Evolutionary conservation across 1,140 invertebrate genomes (phyloP), one percentile per base, ranked within the genome.

Genomic region (Belonocnema kinseyi): DNA sequence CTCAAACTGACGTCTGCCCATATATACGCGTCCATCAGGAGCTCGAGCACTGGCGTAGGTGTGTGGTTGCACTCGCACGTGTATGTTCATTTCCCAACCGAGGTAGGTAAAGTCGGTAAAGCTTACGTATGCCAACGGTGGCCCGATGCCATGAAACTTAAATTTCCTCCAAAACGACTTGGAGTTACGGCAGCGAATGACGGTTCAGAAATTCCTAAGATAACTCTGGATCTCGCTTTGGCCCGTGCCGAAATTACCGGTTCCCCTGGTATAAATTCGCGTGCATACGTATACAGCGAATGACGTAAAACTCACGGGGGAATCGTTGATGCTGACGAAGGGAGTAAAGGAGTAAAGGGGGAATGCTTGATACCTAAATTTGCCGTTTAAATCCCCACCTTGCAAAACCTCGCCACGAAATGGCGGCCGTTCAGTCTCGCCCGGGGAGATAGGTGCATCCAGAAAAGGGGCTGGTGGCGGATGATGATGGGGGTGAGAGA

Each of bases 201-300:
- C 85, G 86, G 77, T 87, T 87, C 82, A 83, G 85, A 88, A 88
- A 89, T 89, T 88, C 81, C 82, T 86, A 85, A 87, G 82, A 86
- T 83, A 82, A 80, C 81, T 78, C 74, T 76, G 61, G 74, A 73
- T 66, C 52, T 50, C 46, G 12, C 40, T 80, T 46, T 83, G 81
- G 80, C 83, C 82, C 85, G 79, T 85, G 83, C 75, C 77, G 81
- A 80, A 88, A 88, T 90, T 89, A 87, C 87, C 82, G 82, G 80
- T 84, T 85, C 81, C 78, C 81, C 83, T 72, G 79, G 78, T 76
- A 85, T 87, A 88, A 88, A 88, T 82, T 85, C 83, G 80, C 85
- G 80, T 83, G 82, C 80, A 80, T 78, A 81, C 77, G 71, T 81
- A 84, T 85, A 87, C 88, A 88, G 87, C 78, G 84, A 85, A 82